phyloP scores from a whole-genome alignment of 2,113 vertebrate genomes.

The Gavialis gangeticus region DNA sequence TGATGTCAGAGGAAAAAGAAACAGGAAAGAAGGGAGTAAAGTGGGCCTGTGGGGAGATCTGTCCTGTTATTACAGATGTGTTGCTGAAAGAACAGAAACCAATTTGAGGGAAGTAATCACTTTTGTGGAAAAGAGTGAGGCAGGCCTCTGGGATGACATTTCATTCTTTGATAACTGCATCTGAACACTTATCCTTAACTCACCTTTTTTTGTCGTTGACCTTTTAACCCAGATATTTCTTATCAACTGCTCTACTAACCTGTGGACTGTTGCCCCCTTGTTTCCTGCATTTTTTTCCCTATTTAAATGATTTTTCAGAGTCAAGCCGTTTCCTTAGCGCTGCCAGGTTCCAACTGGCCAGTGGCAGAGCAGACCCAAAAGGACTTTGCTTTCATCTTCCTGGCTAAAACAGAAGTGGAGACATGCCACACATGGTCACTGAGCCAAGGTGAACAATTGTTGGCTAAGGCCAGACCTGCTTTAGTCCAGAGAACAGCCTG shows the following conservation, averaged over 20 bases:
- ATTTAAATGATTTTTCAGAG: neutral
- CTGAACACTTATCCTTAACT: neutral
- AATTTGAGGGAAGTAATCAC: neutral
- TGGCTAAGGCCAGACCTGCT: neutral
- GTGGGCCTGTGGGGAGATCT: neutral
- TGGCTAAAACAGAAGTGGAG: neutral
- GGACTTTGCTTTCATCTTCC: neutral
- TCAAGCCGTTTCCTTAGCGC: neutral
- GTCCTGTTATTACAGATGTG: neutral
- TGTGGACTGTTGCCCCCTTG: neutral
- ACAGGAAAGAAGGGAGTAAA: neutral
- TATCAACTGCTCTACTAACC: neutral
- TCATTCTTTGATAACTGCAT: neutral
- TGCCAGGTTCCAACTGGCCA: neutral
- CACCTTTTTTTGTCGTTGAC: neutral
- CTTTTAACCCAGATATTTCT: neutral
- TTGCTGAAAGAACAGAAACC: neutral
- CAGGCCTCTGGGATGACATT: neutral
- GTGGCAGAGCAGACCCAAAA: constrained; percentile 22
- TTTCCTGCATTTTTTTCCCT: neutral
- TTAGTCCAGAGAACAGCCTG: neutral
- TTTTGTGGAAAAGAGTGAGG: neutral
- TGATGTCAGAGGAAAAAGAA: neutral
- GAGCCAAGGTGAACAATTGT: neutral
- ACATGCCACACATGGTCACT: neutral